These are phyloP conservation scores for Byasa hedistus DNA, from an alignment of 2,888 invertebrate species.

Conservation along the genomic window DNA sequence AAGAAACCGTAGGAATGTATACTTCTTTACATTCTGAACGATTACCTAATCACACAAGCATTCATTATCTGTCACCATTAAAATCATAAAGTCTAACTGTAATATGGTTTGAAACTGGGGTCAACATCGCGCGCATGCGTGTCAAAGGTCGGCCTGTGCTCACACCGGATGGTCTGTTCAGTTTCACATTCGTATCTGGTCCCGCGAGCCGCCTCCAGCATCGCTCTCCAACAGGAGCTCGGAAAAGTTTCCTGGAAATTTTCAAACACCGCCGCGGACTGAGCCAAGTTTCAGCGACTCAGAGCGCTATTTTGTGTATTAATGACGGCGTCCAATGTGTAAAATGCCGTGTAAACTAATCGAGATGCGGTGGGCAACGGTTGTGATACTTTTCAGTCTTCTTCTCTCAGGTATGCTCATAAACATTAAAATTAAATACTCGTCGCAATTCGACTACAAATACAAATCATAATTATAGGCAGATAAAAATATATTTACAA, in stretches of 20 bases:
- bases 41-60: slow-evolving; percentile 17
- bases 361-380: slow-evolving; percentile 61
- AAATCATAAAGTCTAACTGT: slow-evolving; percentile 35
- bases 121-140: slow-evolving; percentile 59
- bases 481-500: background rate
- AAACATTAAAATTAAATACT: background rate
- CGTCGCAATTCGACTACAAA: background rate
- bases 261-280: slow-evolving; percentile 19
- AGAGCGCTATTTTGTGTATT: slow-evolving; percentile 35
- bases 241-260: slow-evolving; percentile 53
- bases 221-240: slow-evolving; percentile 33
- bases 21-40: slow-evolving; percentile 11
- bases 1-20: background rate
- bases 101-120: slow-evolving; percentile 37
- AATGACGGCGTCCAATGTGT: slow-evolving; percentile 50
- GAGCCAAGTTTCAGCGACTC: slow-evolving; percentile 32
- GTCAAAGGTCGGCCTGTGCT: slow-evolving; percentile 50
- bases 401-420: slow-evolving; percentile 56
- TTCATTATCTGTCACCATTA: slow-evolving; percentile 30
- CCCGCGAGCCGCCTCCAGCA: slow-evolving; percentile 47
- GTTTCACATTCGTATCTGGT: slow-evolving; percentile 48
- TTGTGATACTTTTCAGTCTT: slow-evolving; percentile 49
- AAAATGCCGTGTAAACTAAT: slow-evolving; percentile 43
- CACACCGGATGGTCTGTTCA: slow-evolving; percentile 46
- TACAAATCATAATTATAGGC: background rate